Percentiles rank a stretch among this genome's conserved stretches.
phyloP scores from a whole-genome alignment of 2,888 invertebrate genomes.

The Argyresthia albistria region DNA sequence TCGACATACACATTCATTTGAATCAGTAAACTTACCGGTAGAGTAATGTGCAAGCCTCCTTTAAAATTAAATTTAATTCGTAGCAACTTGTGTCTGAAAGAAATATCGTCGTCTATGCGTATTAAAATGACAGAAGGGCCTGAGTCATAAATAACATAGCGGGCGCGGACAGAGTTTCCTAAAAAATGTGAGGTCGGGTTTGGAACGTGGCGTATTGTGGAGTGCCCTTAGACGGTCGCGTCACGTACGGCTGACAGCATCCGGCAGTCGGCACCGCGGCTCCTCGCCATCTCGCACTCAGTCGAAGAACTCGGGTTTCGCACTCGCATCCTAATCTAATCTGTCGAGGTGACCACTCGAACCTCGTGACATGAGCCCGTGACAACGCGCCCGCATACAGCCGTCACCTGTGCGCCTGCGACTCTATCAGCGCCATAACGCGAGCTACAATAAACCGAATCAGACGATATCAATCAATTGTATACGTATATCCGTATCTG shows the following conservation, averaged over 20 bases:
- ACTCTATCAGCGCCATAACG: conserved; percentile 8
- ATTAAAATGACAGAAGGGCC: too few species aligned
- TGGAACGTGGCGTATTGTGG: conserved; percentile 30
- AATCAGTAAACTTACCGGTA: too few species aligned
- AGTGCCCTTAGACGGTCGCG: conserved; percentile 32
- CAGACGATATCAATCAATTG: conserved; percentile 27
- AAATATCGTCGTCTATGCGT: too few species aligned
- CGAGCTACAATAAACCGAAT: conserved; percentile 27
- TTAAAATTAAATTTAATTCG: too few species aligned
- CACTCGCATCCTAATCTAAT: conserved; percentile 19
- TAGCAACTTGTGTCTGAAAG: too few species aligned
- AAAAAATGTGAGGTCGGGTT: conserved; percentile 33
- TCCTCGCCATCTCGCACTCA: conserved; percentile 6
- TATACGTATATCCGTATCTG: conserved; percentile 22
- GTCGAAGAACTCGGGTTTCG: not conserved
- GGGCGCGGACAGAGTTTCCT: not conserved
- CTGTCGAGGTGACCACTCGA: conserved; percentile 19
- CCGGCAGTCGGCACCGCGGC: conserved; percentile 19
- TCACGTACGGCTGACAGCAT: conserved; percentile 38
- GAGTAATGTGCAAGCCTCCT: too few species aligned
- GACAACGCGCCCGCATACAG: not conserved
- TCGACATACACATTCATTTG: too few species aligned
- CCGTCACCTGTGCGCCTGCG: not conserved
- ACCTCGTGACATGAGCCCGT: conserved; percentile 30
- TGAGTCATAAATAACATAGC: not conserved